Conservation (phyloP, 2,797 vertebrate species). For the Uromys caudimaculatus region DNA sequence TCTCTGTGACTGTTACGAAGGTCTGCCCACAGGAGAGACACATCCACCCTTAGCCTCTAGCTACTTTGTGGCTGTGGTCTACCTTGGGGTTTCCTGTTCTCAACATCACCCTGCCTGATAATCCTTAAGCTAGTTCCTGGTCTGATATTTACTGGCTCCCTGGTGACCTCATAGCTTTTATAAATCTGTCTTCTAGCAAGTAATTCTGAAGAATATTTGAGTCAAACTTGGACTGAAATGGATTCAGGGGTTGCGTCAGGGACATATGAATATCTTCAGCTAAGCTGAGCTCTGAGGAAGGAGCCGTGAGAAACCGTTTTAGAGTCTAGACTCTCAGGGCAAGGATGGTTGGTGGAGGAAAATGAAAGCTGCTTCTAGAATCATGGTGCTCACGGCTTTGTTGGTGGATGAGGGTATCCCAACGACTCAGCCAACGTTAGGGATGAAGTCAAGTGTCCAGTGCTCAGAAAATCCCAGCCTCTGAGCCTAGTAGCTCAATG, state of each 20-base stretch:
- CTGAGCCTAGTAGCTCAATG: neutral
- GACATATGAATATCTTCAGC: neutral
- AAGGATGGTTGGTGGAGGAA: neutral
- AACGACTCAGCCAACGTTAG: neutral
- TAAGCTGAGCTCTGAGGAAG: neutral
- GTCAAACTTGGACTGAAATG: slow-evolving; percentile 2
- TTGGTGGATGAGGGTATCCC: neutral
- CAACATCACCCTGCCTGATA: slow-evolving; percentile 6
- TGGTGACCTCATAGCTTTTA: slow-evolving; percentile 18
- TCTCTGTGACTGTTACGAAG: neutral
- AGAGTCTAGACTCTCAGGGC: neutral
- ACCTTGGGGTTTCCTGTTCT: neutral
- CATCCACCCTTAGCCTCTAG: slow-evolving; percentile 1
- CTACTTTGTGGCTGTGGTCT: neutral
- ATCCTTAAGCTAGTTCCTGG: neutral
- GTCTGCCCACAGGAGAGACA: neutral
- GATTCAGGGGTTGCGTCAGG: neutral
- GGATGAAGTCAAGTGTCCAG: neutral
- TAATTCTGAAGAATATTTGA: slow-evolving; percentile 38
- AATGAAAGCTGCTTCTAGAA: neutral
- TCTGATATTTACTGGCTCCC: slow-evolving; percentile 33
- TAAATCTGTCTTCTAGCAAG: neutral
- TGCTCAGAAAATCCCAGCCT: neutral
- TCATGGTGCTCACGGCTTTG: neutral
- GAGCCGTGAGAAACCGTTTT: neutral